phyloP scores from a whole-genome alignment of 2,888 invertebrate species.

The Argyra leucocephala region DNA sequence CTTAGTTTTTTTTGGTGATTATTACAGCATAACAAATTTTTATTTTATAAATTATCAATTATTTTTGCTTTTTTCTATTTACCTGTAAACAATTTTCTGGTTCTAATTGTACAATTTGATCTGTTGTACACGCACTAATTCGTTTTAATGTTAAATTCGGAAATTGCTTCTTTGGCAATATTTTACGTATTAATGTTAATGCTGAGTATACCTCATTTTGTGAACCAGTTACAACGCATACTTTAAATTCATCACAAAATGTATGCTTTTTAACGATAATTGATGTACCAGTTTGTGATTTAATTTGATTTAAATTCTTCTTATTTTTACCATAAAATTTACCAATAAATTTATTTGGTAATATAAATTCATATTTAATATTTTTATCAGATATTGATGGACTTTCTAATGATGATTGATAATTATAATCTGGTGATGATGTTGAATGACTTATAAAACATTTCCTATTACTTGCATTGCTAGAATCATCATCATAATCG shows the following conservation, averaged over 20 bases:
- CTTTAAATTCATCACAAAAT: conserved; percentile 61
- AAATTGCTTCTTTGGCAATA: conserved; percentile 72
- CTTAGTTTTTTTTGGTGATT: too few species aligned
- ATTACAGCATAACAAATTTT: too few species aligned
- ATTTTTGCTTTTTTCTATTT: conserved; percentile 23
- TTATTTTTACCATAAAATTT: conserved; percentile 79
- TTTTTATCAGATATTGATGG: conserved; percentile 4
- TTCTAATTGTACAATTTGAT: conserved; percentile 41
- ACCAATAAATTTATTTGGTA: conserved; percentile 69
- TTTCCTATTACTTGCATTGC: background rate
- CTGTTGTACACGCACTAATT: conserved; percentile 39
- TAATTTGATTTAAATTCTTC: conserved; percentile 68
- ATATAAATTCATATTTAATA: conserved; percentile 52
- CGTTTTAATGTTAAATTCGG: conserved; percentile 63
- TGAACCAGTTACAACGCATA: conserved; percentile 75
- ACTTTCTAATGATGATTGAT: conserved; percentile 6
- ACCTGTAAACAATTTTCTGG: conserved; percentile 44
- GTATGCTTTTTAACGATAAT: conserved; percentile 67
- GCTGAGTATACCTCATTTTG: conserved; percentile 71
- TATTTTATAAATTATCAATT: too few species aligned
- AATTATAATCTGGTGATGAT: conserved; percentile 3
- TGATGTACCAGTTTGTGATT: conserved; percentile 66
- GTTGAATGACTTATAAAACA: background rate
- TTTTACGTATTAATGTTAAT: conserved; percentile 70
- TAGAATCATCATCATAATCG: background rate